Base-by-base conservation (phyloP, 2,888 invertebrate genomes). In the Ennomos fuscantarius region DNA sequence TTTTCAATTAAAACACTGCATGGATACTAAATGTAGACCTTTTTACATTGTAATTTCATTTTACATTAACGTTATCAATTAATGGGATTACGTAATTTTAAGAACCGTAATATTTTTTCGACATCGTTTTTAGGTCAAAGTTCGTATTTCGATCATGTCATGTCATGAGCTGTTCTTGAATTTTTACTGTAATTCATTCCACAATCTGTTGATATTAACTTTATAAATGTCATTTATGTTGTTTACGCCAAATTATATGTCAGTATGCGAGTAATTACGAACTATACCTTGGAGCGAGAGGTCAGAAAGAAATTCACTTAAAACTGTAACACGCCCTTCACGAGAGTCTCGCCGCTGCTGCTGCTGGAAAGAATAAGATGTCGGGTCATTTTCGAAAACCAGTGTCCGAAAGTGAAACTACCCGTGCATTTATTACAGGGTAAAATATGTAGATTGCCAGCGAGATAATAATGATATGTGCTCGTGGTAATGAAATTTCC, bases 401-500 rank as follows among this genome's bases (percentile, higher is more conserved):
- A 85, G 89, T 85, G 90, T 81, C 86, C 71, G 89, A 92, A 90
- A 92, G 92, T 91, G 92, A 92, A 92, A 92, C 91, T 88, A 86
- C 87, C 83, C 83, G 86, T 81, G 84, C 89, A 89, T 90, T 91
- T 91, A 91, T 91, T 90, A 87, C 89, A 77, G 82, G 82, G 88
- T 89, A 91, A 91, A 92, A 91, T 91, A 91, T 91, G 92, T 91
- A 92, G 92, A 92, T 92, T 91, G 92, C 84, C 78, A 80, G 80
- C 79, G 78, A 91, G 91, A 91, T 91, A 92, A 92, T 92, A 91
- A 92, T 91, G 91, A 92, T 92, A 91, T 92, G 92, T 92, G 91
- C 91, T 89, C 83, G 88, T 91, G 90, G 91, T 91, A 92, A 92
- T 91, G 92, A 92, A 92, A 91, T 92, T 92, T 91, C 90, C 90